Percentiles rank a stretch among this genome's conserved stretches.
Conservation (phyloP, 2,797 vertebrate genomes). For the Acanthurus tractus region DNA sequence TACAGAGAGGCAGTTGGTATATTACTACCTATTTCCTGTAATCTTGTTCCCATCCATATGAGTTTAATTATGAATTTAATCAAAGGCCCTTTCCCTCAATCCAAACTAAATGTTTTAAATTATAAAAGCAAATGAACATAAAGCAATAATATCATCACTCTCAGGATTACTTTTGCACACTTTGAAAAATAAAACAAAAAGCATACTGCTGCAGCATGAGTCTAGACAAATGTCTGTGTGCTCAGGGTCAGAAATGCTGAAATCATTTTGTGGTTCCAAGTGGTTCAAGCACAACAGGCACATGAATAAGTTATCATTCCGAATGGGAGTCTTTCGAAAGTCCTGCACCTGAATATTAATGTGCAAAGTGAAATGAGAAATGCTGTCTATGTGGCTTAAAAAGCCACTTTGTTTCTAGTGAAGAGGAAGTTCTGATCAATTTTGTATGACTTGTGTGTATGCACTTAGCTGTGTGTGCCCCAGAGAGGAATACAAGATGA, state of each 20-base stretch:
- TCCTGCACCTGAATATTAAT: background rate
- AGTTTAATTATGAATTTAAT: too few species aligned
- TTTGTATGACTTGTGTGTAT: background rate
- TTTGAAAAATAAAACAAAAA: too few species aligned
- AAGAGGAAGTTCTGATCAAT: background rate
- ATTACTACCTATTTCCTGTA: too few species aligned
- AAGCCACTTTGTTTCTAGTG: background rate
- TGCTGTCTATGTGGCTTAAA: background rate
- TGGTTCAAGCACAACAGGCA: background rate
- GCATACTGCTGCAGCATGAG: too few species aligned
- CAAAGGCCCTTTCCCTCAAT: too few species aligned
- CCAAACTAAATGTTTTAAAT: too few species aligned
- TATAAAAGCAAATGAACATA: too few species aligned
- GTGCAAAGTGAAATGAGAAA: background rate
- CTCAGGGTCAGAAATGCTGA: background rate
- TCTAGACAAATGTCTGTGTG: background rate
- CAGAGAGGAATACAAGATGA: background rate
- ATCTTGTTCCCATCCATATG: too few species aligned
- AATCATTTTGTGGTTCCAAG: background rate
- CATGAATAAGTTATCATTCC: background rate
- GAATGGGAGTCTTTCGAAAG: background rate
- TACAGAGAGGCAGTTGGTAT: too few species aligned
- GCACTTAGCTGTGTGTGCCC: background rate
- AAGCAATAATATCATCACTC: too few species aligned
- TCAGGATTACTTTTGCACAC: too few species aligned